A percentile compares a stretch with the other conserved stretches of the same genome.
These are phyloP conservation scores for Pogonocherus hispidulus DNA, from an alignment of 2,888 invertebrate genomes.

Conservation along the genomic window DNA sequence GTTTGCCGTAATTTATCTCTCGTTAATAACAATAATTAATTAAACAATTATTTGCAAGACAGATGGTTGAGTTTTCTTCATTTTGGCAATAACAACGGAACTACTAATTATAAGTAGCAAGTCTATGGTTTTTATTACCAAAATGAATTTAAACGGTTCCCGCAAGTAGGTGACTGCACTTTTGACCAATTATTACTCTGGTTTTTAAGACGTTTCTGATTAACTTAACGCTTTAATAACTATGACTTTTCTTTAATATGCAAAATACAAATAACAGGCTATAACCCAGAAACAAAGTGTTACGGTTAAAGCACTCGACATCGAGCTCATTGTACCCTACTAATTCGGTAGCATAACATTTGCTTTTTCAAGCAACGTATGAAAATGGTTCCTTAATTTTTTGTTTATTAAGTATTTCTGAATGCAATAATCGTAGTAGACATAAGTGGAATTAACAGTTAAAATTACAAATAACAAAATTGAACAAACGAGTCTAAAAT, in stretches of 20 bases:
- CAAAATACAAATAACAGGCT: slow-evolving; percentile 17
- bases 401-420: no score
- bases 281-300: slow-evolving; percentile 26
- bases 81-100: background rate
- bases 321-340: background rate
- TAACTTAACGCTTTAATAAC: slow-evolving; percentile 11
- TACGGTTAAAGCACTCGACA: slow-evolving; percentile 5
- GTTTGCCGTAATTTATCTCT: no score
- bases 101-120: no score
- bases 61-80: no score
- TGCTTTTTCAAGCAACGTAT: background rate
- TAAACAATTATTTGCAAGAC: no score
- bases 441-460: no score
- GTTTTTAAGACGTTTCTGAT: slow-evolving; percentile 1
- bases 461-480: no score
- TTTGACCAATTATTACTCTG: background rate
- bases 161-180: slow-evolving; percentile 2
- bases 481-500: no score
- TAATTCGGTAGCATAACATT: background rate
- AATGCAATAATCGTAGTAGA: no score
- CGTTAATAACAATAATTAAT: no score
- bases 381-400: no score
- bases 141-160: background rate
- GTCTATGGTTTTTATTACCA: background rate
- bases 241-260: slow-evolving; percentile 14